Percentiles rank a stretch among this genome's conserved stretches.
phyloP scores from a whole-genome alignment of 2,888 invertebrate species.

The Liodrosophila aerea region DNA sequence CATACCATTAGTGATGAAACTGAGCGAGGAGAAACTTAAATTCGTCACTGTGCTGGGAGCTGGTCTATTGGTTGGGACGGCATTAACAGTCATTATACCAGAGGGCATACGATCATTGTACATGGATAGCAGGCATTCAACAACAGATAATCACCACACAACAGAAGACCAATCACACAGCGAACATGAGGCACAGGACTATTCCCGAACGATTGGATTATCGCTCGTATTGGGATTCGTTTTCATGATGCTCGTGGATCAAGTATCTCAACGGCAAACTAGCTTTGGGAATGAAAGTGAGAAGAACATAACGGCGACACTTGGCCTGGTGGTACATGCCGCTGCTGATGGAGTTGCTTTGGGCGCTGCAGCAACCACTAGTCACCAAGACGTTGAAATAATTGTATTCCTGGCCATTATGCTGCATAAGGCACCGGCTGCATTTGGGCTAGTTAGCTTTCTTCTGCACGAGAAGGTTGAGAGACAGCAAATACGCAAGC shows the following conservation, averaged over 20 bases:
- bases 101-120: constrained; percentile 96
- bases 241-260: constrained; percentile 98
- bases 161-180: neutral
- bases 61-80: constrained; percentile 97
- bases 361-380: constrained; percentile 98
- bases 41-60: constrained; percentile 97
- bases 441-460: constrained; percentile 99
- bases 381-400: constrained; percentile 97
- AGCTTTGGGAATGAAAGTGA: constrained; percentile 84
- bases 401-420: constrained; percentile 99
- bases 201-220: constrained; percentile 88
- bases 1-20: constrained; percentile 95
- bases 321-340: constrained; percentile 98
- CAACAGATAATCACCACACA: neutral
- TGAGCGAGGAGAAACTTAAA: constrained; percentile 98
- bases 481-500: constrained; percentile 90
- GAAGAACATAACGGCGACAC: constrained; percentile 94
- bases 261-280: constrained; percentile 85
- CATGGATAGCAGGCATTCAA: constrained; percentile 76
- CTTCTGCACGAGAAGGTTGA: constrained; percentile 97
- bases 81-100: constrained; percentile 98
- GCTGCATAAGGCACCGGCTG: constrained; percentile 99
- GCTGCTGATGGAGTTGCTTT: constrained; percentile 93
- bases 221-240: constrained; percentile 96
- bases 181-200: constrained; percentile 51